Evolutionary conservation across 2,888 invertebrate species (phyloP).

Genomic region (Parnassius glacialis): DNA sequence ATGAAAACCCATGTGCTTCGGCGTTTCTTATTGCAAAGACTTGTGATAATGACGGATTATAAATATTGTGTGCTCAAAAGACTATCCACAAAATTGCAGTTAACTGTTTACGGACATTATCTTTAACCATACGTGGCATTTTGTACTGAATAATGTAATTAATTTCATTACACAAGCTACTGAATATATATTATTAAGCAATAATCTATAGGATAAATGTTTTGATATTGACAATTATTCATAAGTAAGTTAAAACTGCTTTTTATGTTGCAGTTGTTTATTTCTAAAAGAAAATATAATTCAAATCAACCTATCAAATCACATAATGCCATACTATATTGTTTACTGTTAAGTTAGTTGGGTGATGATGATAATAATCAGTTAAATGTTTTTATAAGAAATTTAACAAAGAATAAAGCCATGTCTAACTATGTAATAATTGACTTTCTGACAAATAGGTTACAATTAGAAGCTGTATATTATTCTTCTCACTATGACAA

Average conservation of each 20-base stretch:
- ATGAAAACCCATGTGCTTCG: conserved; percentile 58
- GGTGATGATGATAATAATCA: conserved; percentile 63
- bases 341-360: conserved; percentile 75
- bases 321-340: conserved; percentile 78
- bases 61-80: conserved; percentile 72
- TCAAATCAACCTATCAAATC: conserved; percentile 73
- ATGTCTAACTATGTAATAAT: conserved; percentile 56
- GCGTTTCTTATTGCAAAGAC: conserved; percentile 69
- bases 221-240: conserved; percentile 80
- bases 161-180: conserved; percentile 72
- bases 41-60: conserved; percentile 75
- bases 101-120: conserved; percentile 64
- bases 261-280: conserved; percentile 77
- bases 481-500: conserved; percentile 52
- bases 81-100: conserved; percentile 72
- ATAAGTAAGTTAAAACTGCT: conserved; percentile 76
- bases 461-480: conserved; percentile 62
- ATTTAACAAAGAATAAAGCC: conserved; percentile 54
- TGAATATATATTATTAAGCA: conserved; percentile 77
- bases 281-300: conserved; percentile 75
- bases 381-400: conserved; percentile 38
- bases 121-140: conserved; percentile 69
- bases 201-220: conserved; percentile 79
- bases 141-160: conserved; percentile 75
- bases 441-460: conserved; percentile 46